phyloP scores from a whole-genome alignment of 2,888 invertebrate genomes.

The Neoascia interrupta region DNA sequence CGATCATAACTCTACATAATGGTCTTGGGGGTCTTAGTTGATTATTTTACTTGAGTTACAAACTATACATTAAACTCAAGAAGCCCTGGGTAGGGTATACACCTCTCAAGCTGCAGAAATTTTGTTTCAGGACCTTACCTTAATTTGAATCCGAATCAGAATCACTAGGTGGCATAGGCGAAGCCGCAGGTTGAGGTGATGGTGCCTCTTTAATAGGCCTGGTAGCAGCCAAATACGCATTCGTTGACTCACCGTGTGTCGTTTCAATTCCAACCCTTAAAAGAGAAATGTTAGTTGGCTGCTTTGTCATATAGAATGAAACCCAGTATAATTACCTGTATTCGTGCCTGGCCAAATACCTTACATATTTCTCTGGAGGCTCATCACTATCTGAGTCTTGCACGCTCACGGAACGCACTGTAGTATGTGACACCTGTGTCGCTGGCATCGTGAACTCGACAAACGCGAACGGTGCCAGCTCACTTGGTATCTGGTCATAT shows the following conservation, averaged over 20 bases:
- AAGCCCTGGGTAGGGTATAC: no score
- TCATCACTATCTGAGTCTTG: conserved; percentile 91
- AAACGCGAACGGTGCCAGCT: conserved; percentile 91
- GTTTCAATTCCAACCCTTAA: conserved; percentile 93
- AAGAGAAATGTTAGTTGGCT: background rate
- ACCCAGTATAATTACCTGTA: conserved; percentile 84
- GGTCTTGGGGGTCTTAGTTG: no score
- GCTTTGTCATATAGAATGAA: no score
- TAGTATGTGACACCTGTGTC: conserved; percentile 96
- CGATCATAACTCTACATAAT: no score
- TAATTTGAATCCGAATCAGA: conserved; percentile 82
- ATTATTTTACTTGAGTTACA: no score
- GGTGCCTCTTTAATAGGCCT: conserved; percentile 78
- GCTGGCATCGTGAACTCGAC: conserved; percentile 99
- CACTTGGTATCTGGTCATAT: conserved; percentile 97
- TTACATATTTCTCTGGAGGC: conserved; percentile 98
- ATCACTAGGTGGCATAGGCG: conserved; percentile 80
- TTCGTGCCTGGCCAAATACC: conserved; percentile 97
- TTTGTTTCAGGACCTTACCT: conserved; percentile 69
- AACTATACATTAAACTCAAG: no score
- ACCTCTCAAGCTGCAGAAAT: no score
- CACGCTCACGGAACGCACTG: conserved; percentile 95
- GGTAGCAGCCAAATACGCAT: conserved; percentile 85
- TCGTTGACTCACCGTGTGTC: conserved; percentile 86
- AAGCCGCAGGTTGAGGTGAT: conserved; percentile 78